These are phyloP conservation scores for Protomyctophum bolini DNA, from an alignment of 2,113 vertebrate genomes.

Conservation along the genomic window DNA sequence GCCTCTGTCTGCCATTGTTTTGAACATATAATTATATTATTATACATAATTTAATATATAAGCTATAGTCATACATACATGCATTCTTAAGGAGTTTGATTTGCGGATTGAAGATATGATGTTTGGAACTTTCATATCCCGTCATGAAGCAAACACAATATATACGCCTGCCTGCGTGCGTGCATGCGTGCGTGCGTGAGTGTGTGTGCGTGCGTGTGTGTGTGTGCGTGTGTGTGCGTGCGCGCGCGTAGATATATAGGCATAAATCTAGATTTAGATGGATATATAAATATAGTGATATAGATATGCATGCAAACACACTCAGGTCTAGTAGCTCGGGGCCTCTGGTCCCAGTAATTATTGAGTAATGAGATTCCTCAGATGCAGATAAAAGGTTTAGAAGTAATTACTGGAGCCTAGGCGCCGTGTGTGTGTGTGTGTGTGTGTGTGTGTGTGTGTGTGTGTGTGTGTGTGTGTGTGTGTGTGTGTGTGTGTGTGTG, in stretches of 20 bases:
- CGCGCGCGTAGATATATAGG: background rate
- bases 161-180: background rate
- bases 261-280: background rate
- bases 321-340: slow-evolving; percentile 30
- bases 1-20: background rate
- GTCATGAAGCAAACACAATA: too few species aligned
- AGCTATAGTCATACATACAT: too few species aligned
- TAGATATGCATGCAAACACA: background rate
- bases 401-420: slow-evolving; percentile 65
- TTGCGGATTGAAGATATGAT: too few species aligned
- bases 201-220: slow-evolving; percentile 4
- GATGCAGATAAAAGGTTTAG: slow-evolving; percentile 74
- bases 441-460: slow-evolving; percentile 17
- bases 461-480: slow-evolving; percentile 2
- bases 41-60: too few species aligned
- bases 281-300: background rate
- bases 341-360: slow-evolving; percentile 60
- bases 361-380: slow-evolving; percentile 72
- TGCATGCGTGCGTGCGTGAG: slow-evolving; percentile 11
- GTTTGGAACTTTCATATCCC: slow-evolving; percentile 11
- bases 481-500: background rate
- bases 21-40: too few species aligned
- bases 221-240: slow-evolving; percentile 10
- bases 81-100: too few species aligned
- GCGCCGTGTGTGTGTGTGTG: slow-evolving; percentile 11